Conservation (phyloP, 2,113 vertebrate species). For the Chaetorhynchus papuensis region DNA sequence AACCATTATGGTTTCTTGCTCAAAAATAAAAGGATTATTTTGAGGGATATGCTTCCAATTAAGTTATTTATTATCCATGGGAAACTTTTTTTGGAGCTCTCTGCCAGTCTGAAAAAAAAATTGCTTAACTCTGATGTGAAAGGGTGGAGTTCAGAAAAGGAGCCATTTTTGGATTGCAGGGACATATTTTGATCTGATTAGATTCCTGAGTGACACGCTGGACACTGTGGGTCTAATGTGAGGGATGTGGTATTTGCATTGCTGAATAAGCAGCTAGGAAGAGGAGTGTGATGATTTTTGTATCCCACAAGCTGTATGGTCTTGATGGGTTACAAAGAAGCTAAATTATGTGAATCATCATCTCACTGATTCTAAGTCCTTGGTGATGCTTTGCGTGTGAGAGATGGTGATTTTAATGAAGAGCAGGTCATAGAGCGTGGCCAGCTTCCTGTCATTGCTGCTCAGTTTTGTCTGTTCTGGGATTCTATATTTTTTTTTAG, state of each 20-base stretch:
- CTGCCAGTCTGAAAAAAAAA: not conserved
- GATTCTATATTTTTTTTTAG: not conserved
- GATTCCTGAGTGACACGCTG: not conserved
- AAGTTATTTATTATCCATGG: slow-evolving; percentile 29
- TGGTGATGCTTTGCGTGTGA: not conserved
- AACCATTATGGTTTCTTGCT: not conserved
- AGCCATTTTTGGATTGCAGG: not conserved
- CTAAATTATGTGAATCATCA: not conserved
- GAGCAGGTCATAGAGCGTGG: not conserved
- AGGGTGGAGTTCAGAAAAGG: not conserved
- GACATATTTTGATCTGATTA: not conserved
- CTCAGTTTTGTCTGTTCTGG: not conserved
- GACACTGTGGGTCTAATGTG: not conserved
- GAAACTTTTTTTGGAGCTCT: not conserved
- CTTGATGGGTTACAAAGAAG: not conserved
- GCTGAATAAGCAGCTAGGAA: not conserved
- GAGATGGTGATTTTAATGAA: not conserved
- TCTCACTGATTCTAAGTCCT: not conserved
- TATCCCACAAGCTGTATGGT: not conserved
- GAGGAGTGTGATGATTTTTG: not conserved
- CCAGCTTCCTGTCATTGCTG: not conserved
- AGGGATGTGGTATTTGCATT: not conserved
- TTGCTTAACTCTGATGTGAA: not conserved
- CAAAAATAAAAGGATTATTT: not conserved
- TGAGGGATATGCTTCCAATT: not conserved